These are phyloP conservation scores for Oligia latruncula DNA, from an alignment of 2,888 invertebrate species.

Conservation along the genomic window DNA sequence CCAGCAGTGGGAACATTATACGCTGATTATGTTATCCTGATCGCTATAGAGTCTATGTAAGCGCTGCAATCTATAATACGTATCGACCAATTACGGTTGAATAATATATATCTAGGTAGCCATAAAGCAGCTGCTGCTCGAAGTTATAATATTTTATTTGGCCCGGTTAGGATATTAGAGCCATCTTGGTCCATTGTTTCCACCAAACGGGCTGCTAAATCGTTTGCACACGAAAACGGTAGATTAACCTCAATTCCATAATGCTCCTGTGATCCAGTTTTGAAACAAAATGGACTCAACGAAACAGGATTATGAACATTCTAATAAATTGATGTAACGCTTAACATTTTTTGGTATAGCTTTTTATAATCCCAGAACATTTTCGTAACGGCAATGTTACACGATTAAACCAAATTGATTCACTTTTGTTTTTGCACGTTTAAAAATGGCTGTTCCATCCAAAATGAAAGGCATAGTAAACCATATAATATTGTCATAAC, in stretches of 20 bases:
- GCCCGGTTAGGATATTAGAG: constrained; percentile 41
- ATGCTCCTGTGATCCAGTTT: constrained; percentile 55
- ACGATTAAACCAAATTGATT: neutral
- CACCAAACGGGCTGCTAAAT: constrained; percentile 52
- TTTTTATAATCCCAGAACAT: neutral
- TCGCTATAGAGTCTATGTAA: neutral
- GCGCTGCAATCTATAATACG: neutral
- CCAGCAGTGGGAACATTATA: neutral
- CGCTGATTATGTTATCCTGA: neutral
- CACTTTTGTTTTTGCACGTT: neutral
- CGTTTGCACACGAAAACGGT: constrained; percentile 65
- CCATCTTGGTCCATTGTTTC: constrained; percentile 61
- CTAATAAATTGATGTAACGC: constrained; percentile 33
- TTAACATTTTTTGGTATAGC: constrained; percentile 7
- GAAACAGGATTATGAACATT: constrained; percentile 40
- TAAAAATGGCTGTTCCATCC: neutral
- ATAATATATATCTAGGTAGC: neutral
- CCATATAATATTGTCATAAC: neutral
- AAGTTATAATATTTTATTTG: constrained; percentile 54
- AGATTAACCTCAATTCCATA: constrained; percentile 68
- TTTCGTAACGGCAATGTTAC: neutral
- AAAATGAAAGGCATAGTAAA: neutral
- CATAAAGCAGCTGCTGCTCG: neutral
- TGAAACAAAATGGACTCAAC: constrained; percentile 55
- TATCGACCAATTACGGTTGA: neutral